Percentiles rank a stretch among this genome's conserved stretches.
phyloP scores from a whole-genome alignment of 2,113 vertebrate species.

The Pholis gunnellus region DNA sequence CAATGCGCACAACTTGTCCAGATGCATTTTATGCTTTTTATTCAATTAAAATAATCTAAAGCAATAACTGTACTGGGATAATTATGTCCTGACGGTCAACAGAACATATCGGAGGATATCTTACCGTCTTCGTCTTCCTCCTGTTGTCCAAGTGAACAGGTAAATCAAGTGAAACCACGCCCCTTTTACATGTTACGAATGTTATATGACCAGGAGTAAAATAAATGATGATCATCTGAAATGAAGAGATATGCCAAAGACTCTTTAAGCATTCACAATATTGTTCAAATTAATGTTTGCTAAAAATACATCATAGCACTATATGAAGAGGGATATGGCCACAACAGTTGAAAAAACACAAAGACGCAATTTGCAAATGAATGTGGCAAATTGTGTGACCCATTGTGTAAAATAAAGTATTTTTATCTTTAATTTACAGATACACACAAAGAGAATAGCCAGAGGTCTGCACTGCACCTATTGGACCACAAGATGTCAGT shows the following conservation, averaged over 20 bases:
- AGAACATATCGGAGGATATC: background rate
- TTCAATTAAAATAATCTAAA: background rate
- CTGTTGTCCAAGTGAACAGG: background rate
- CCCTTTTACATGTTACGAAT: background rate
- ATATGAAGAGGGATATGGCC: no score
- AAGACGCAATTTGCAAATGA: background rate
- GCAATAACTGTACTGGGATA: background rate
- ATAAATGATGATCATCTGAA: background rate
- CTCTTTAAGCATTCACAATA: no score
- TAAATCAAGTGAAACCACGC: background rate
- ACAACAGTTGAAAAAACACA: background rate
- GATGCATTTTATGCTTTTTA: background rate
- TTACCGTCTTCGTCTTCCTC: background rate
- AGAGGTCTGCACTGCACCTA: constrained; percentile 11
- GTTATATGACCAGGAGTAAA: background rate
- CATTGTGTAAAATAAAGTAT: background rate
- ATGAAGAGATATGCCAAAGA: background rate
- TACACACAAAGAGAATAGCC: background rate
- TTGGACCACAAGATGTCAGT: constrained; percentile 62
- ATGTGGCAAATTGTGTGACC: background rate
- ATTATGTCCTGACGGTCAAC: background rate
- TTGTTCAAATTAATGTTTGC: background rate
- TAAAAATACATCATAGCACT: background rate
- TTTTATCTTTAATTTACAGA: background rate
- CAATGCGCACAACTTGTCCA: background rate